Base-by-base conservation (phyloP, 2,797 vertebrate genomes). In the Triplophysa bombifrons region DNA sequence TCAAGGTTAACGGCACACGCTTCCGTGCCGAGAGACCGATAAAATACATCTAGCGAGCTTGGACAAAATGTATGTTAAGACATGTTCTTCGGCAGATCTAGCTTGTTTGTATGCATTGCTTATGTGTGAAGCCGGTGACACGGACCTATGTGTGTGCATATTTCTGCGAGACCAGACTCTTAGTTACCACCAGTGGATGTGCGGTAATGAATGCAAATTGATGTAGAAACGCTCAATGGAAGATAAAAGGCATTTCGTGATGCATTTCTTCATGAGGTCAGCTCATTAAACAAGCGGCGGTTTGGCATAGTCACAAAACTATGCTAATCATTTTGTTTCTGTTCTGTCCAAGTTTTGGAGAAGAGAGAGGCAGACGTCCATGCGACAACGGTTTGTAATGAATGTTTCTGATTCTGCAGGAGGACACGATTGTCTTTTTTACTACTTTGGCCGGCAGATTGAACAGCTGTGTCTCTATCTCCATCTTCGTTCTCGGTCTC, bases 161-260 rank as follows among this genome's bases (percentile, higher is more conserved):
- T 51, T 20, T 25, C 68, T 14, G 22, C 34, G 50, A 68, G 44
- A 73, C 3, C 38, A 69, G 55, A 51, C 44, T 27, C 13, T 67
- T 16, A 73, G 56, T 69, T 60, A 51, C 17, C 48, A 38, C 19
- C 19, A 6, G 64, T 53, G 66, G 12, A 48, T 58, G 46, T 48
- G 50, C 58, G 13, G 56, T 69, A 74, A 78, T 82, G 48, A 73
- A 74, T 74, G 81, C 71, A 77, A 77, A 77, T 61, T 72, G 48
- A 65, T 78, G 38, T 68, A 48, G 65, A 74, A 25, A 13, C 1
- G 13, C 20, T 74, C 22, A 41, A 3, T 46, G 4, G 25, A 65
- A 60, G 61, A 72, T 38, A 65, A 17, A 73, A 30, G 7, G 14
- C 13, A n/a, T 67, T 64, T 63, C 12, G 16, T 50, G 66, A 13